Percentiles rank a stretch among this genome's conserved stretches.
Conservation (phyloP, 2,113 vertebrate species). For the Numida meleagris region DNA sequence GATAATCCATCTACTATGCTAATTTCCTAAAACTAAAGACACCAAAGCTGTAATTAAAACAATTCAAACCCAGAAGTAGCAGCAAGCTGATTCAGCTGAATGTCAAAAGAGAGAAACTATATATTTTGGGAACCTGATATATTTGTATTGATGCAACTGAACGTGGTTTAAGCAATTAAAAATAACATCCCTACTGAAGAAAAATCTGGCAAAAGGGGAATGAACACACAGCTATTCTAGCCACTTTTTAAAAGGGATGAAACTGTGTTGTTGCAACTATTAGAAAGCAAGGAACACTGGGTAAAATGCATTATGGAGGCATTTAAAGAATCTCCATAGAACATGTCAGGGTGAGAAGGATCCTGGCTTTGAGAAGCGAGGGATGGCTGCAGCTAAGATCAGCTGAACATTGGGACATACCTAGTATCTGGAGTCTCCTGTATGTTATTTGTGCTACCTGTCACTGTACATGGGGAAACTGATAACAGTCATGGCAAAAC, state of each 20-base stretch:
- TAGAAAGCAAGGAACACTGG: neutral
- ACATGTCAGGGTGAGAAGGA: neutral
- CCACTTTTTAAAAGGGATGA: neutral
- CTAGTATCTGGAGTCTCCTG: neutral
- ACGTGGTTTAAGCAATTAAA: neutral
- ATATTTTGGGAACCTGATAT: neutral
- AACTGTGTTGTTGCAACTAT: accelerated
- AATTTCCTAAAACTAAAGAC: neutral
- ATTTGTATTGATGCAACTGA: neutral
- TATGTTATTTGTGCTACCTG: neutral
- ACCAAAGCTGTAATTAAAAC: neutral
- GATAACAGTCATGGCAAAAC: neutral
- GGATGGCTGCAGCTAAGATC: neutral
- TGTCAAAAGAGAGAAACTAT: neutral
- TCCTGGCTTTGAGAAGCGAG: neutral
- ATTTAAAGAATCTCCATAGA: neutral
- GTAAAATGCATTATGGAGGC: neutral
- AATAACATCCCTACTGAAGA: neutral
- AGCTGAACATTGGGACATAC: neutral
- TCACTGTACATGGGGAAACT: neutral
- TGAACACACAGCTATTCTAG: neutral
- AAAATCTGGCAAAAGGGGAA: neutral
- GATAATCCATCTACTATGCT: neutral
- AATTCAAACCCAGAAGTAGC: neutral
- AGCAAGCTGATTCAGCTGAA: neutral